Conservation (phyloP, 2,797 vertebrate genomes). For the Anguilla marmorata region DNA sequence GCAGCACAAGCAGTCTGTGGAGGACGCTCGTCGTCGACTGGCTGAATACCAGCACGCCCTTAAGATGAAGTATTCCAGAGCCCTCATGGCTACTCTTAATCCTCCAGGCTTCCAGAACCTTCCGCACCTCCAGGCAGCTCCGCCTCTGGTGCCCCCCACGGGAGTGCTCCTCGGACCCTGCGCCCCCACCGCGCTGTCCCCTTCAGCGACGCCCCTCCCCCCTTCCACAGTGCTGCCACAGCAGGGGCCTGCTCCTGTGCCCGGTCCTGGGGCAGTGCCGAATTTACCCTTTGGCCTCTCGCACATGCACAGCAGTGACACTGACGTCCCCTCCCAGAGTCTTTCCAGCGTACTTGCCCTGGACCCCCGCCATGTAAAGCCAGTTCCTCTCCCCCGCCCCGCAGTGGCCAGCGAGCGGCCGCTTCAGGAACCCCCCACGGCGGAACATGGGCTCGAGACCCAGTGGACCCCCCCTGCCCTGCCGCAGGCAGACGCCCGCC, state of each 20-base stretch:
- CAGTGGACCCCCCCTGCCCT: background rate
- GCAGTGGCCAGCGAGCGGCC: background rate
- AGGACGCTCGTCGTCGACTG: conserved; percentile 76
- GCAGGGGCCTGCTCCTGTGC: background rate
- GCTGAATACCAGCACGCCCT: conserved; percentile 83
- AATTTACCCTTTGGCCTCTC: background rate
- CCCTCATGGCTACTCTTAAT: conserved; percentile 30
- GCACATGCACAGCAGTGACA: background rate
- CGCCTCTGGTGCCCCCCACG: background rate
- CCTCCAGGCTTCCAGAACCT: conserved; percentile 13
- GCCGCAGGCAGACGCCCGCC: background rate
- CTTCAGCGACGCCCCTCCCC: background rate
- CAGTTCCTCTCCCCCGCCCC: background rate
- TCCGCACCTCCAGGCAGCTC: background rate
- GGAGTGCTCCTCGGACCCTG: background rate
- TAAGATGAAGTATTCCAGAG: conserved; percentile 63
- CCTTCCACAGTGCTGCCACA: background rate
- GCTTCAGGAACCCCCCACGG: background rate
- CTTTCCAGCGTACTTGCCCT: background rate
- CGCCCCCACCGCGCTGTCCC: background rate
- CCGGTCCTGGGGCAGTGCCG: too few species aligned
- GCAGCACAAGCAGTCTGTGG: conserved; percentile 75
- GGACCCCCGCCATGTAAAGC: background rate
- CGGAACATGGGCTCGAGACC: background rate
- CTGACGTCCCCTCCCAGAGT: too few species aligned